These are phyloP conservation scores for Microplitis deprimator DNA, from an alignment of 2,888 invertebrate genomes.

Conservation along the genomic window DNA sequence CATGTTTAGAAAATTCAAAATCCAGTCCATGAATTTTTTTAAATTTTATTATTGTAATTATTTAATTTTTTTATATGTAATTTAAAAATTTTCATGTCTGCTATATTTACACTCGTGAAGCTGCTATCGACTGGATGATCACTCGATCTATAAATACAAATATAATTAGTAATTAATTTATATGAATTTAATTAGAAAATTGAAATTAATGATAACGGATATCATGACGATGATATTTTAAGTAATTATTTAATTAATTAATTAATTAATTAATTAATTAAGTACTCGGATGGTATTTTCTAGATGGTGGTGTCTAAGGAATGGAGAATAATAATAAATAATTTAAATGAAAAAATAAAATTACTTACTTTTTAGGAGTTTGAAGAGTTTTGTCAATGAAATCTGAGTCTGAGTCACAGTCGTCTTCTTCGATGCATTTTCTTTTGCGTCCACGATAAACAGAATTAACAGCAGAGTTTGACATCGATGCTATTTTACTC, in stretches of 20 bases:
- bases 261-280: neutral
- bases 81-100: too few relatives aligned
- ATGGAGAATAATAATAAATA: too few relatives aligned
- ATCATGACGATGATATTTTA: too few relatives aligned
- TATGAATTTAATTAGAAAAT: neutral
- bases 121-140: too few relatives aligned
- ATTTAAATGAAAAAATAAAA: neutral
- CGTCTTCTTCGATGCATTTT: conserved; percentile 74
- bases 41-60: too few relatives aligned
- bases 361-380: conserved; percentile 77
- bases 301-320: too few relatives aligned
- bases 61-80: too few relatives aligned
- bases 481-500: conserved; percentile 65
- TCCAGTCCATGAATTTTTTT: too few relatives aligned
- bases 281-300: neutral
- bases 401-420: conserved; percentile 72
- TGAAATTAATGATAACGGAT: neutral
- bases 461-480: conserved; percentile 65
- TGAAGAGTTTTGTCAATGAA: conserved; percentile 75
- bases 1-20: too few relatives aligned
- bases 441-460: conserved; percentile 73
- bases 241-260: too few relatives aligned
- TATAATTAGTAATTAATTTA: neutral
- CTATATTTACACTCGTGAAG: too few relatives aligned
- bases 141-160: conserved; percentile 31